Percentiles rank a stretch among this genome's conserved stretches.
Conservation (phyloP, 2,113 vertebrate species). For the Furnarius figulus region DNA sequence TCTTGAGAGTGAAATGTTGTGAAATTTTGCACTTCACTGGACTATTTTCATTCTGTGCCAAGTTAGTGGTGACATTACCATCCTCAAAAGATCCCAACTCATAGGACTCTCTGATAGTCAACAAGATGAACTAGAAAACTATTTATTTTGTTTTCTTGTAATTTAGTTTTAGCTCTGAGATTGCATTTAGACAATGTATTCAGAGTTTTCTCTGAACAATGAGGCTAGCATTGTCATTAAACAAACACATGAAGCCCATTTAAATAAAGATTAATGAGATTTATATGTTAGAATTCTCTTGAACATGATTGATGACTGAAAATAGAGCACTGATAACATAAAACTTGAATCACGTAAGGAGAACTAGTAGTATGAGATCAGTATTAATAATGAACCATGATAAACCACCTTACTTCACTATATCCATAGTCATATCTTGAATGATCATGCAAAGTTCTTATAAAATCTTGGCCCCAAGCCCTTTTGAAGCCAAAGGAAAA, state of each 20-base stretch:
- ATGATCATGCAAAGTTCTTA: background rate
- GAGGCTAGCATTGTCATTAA: background rate
- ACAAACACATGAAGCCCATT: background rate
- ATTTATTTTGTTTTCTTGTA: background rate
- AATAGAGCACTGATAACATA: background rate
- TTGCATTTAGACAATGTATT: background rate
- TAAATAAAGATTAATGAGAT: background rate
- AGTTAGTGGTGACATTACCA: background rate
- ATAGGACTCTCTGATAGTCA: background rate
- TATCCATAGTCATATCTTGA: background rate
- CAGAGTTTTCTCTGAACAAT: background rate
- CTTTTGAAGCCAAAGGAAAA: background rate
- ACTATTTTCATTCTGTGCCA: background rate
- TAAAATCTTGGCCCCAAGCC: background rate
- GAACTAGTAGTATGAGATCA: background rate
- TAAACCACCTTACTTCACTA: background rate
- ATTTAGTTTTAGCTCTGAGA: background rate
- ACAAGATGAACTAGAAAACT: background rate
- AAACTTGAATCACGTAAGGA: background rate
- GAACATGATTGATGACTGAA: background rate
- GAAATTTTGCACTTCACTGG: slow-evolving; percentile 9
- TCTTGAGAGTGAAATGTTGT: background rate
- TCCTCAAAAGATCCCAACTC: background rate
- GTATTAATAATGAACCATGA: background rate
- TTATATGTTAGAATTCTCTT: background rate